Base-by-base conservation (phyloP, 2,888 invertebrate genomes). In the Microctonus aethiopoides region DNA sequence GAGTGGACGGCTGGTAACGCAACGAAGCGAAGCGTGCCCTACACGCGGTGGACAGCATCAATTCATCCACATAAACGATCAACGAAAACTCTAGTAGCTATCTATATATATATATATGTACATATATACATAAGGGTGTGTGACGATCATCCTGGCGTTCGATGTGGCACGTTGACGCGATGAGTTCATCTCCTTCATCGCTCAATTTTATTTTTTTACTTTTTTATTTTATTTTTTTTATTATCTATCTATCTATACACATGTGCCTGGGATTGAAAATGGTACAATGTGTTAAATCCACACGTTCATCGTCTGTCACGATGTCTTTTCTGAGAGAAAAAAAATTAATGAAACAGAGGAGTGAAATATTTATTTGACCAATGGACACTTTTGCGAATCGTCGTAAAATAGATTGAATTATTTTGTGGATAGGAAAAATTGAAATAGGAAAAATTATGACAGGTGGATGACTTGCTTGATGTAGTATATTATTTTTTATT, bases 1-100 rank as follows among this genome's bases (percentile, higher is more conserved):
- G 88, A 84, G 82, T 87, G 86, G 88, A 89, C 90, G 89, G 83
- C 81, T 83, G 83, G 83, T 83, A 80, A 80, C 82, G 82, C 84
- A 82, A 79, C 80, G 84, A 80, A 83, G 82, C 84, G 82, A 84
- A 81, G 80, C 81, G 83, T 84, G 84, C 84, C 83, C 80, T 80
- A 84, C 84, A 84, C 84, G 84, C 83, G 79, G 78, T 81, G 81
- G 81, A 79, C 84, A 81, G 84, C 83, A 84, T 84, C 84, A 83
- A 84, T 84, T 82, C 83, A 84, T 83, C 83, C 84, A 81, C 84
- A 79, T 83, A 83, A 82, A 84, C 83, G 83, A 82, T 82, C 81
- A 84, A 81, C 82, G 80, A 74, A 77, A 72, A 22, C 13, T 56
- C 20, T 57, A 24, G 39, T 57, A 60, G 72, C 32, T 64, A 36